Conservation (phyloP, 2,113 vertebrate genomes). For the Spheniscus mendiculus region DNA sequence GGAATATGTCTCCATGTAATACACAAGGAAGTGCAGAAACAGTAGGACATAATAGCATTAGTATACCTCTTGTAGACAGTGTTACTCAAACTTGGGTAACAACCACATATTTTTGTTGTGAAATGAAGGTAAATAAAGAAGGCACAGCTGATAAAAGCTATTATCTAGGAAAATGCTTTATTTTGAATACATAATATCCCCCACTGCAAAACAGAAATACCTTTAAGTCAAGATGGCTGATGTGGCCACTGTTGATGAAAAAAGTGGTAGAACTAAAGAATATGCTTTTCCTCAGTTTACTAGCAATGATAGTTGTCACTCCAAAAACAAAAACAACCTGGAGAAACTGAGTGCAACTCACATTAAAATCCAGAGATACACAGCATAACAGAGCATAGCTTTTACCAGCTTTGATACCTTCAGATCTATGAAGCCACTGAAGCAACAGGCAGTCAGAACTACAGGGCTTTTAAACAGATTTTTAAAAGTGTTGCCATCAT, state of each 20-base stretch:
- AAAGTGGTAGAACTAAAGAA: neutral
- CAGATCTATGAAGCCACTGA: neutral
- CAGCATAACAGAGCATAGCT: neutral
- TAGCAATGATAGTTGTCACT: neutral
- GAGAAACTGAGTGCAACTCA: neutral
- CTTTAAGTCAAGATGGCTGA: neutral
- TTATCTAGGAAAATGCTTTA: neutral
- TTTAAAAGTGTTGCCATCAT: conserved; percentile 38
- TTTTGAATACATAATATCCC: neutral
- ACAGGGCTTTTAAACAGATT: neutral
- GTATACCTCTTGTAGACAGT: neutral
- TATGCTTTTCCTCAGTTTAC: neutral
- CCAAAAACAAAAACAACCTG: neutral
- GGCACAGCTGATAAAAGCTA: neutral
- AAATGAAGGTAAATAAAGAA: neutral
- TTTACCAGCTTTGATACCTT: neutral
- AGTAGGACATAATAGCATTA: neutral
- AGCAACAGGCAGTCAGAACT: neutral
- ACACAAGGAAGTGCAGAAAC: neutral
- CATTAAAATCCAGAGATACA: neutral
- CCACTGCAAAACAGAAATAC: neutral
- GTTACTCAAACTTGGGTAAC: neutral
- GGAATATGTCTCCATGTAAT: neutral
- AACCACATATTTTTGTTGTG: neutral
- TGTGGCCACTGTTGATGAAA: neutral